Evolutionary conservation across 2,888 invertebrate genomes (phyloP), one percentile per base, ranked within the genome.

Genomic region (Trissolcus japonicus): DNA sequence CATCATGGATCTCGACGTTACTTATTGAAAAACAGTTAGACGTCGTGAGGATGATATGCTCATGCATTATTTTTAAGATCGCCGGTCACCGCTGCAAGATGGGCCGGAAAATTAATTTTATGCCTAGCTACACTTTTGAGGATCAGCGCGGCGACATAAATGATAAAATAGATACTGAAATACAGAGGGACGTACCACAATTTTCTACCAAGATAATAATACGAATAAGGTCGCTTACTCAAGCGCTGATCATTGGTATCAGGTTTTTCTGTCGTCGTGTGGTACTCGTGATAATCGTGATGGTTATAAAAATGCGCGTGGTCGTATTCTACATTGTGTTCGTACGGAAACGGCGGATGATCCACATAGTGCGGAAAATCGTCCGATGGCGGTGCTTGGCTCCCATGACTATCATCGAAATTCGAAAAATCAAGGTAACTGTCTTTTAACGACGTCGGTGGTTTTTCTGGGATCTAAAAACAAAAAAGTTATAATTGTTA

Each of bases 121-220:
- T 94, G 94, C 74, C 94, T 91, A 41, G 94, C 91, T 41, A 94
- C 92, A 3, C 94, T 93, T 86, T 94, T 94, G 29, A 94, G 90
- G 73, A 94, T 93, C 25, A 94, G 90, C 16, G 94, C 93, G 1
- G 93, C 93, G 0, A 94, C 93, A 83, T 94, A 94, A 69, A 94
- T 89, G 60, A 90, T 88, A 79, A 90, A 90, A 78, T 90, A 94
- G 13, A 94, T 93, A 85, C 94, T 94, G 85, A 94, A 94, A 86
- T 94, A 94, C 53, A 94, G 87, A 0, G 94, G 94, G 76, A 94
- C 90, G 84, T 94, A 94, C 91, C 94, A 94, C 41, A 94, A 89
- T 83, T 94, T 94, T 81, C 93, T 92, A 2, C 94, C 94, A 75
- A 94, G 90, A 83, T 93, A 94, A 83, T 94, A 94, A 86, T 94